Base-by-base conservation (phyloP, 2,888 invertebrate species). In the Pherbina coryleti region DNA sequence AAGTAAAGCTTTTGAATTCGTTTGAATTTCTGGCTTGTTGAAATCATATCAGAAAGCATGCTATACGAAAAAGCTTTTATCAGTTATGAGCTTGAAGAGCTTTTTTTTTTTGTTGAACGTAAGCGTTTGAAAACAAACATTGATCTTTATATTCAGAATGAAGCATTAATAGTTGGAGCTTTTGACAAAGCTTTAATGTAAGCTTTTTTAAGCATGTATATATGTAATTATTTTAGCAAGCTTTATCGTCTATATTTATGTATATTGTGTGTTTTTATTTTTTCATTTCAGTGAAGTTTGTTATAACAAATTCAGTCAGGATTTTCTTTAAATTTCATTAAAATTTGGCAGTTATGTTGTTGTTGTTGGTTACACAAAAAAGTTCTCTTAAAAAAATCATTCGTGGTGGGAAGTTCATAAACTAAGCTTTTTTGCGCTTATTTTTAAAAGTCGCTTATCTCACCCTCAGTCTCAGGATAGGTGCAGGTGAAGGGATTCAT, bases 401-500 rank as follows among this genome's bases (percentile, higher is more conserved):
- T 67, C 44, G 25, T 84, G 84, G 84, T 85, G 84, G 84, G 83
- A 78, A 76, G 14, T 69, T 80, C 64, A 76, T 51, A 51, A 64
- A 64, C 17, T 71, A 17, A 53, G 57, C 57, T 71, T 70, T 53
- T 57, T 19, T 53, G 55, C 28, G 8, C 25, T 70, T 25, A 9
- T 25, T 22, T 76, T 83, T 85, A 89, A 81, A 93, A 93, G 87
- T 93, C 93, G 89, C 93, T 93, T 82, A 93, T 92, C 90, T 93
- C 93, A 79, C 93, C 93, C 86, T 93, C 93, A 80, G 93, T 93
- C 86, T 94, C 94, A 79, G 94, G 94, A 88, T 94, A 94, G 88
- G 94, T 94, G 91, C 94, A 94, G 60, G 94, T 93, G 85, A 94
- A 94, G 14, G 94, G 94, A 88, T 94, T 94, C 84, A 94, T 90